Base-by-base conservation (phyloP, 2,888 invertebrate species). In the Metacarcinus magister region DNA sequence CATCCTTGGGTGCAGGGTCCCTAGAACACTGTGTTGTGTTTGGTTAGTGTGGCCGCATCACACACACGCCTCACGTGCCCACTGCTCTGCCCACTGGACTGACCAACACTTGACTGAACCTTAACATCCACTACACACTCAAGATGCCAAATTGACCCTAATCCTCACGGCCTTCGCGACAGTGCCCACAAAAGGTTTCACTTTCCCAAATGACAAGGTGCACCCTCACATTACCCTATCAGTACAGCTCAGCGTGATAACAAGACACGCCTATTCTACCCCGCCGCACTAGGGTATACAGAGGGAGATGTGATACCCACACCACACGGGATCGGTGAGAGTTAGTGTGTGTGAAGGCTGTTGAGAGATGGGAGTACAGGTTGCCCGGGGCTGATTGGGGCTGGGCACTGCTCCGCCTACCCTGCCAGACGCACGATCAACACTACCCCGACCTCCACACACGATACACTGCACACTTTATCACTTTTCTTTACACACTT, bases 281-380 rank as follows among this genome's bases (percentile, higher is more conserved):
- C 82, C 32, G 32, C 82, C 82, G 1, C 5, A 54, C 1, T 10
- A 13, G 48, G 10, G n/a, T 28, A 2, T 16, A 3, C 3, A 7
- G 19, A 23, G 13, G 0, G n/a, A 75, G 75, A 75, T 92, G 28
- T 10, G 28, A 90, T 90, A 90, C 90, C 95, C 95, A 46, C 8
- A 67, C 94, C 1, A 75, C 44, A 91, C n/a, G n/a, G n/a, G 48
- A 43, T 16, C 4, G 13, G 94, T 91, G 95, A 95, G 95, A 95
- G 75, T 95, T 87, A 94, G 95, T 43, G 91, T 28, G 39, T 13
- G 91, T 95, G 75, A 91, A 95, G 95, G 95, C 94, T 95, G 94
- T 94, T 95, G 95, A 95, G 95, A 94, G 95, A 95, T 95, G 95
- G 94, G 95, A 95, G 94, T 91, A 95, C 95, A 95, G 95, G 95